Conservation (phyloP, 2,113 vertebrate genomes). For the Serinus canaria region DNA sequence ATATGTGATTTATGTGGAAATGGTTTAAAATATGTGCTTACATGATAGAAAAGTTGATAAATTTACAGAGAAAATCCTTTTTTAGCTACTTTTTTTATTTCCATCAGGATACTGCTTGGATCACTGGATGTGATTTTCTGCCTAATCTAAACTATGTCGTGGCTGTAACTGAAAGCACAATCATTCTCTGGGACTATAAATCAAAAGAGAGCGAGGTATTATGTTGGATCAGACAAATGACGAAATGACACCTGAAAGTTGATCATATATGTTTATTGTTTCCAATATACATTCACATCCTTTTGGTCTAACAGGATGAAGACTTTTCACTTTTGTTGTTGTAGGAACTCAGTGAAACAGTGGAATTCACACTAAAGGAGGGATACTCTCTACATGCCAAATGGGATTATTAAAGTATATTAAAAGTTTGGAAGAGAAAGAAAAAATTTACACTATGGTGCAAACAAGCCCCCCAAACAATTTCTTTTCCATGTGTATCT, state of each 20-base stretch:
- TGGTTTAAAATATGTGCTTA: not conserved
- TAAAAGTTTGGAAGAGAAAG: not conserved
- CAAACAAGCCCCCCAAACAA: not conserved
- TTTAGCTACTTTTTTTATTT: not conserved
- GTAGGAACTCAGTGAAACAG: not conserved
- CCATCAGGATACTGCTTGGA: slow-evolving; percentile 71
- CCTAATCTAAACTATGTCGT: slow-evolving; percentile 65
- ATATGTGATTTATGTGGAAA: not conserved
- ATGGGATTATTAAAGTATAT: not conserved
- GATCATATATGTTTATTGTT: not conserved
- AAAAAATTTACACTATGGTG: not conserved
- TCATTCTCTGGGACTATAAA: slow-evolving; percentile 78
- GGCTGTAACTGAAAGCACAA: slow-evolving; percentile 72
- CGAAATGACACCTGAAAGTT: not conserved
- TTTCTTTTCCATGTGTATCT: not conserved
- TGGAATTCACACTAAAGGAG: not conserved
- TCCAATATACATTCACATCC: not conserved
- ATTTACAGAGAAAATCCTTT: not conserved
- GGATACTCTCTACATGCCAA: not conserved
- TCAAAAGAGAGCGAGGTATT: slow-evolving; percentile 66
- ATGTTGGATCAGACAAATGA: not conserved
- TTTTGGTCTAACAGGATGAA: not conserved
- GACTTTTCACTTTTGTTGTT: not conserved
- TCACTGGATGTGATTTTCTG: slow-evolving; percentile 75
- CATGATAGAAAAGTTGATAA: not conserved